phyloP scores from a whole-genome alignment of 2,113 vertebrate species.

The Psilopogon haemacephalus region DNA sequence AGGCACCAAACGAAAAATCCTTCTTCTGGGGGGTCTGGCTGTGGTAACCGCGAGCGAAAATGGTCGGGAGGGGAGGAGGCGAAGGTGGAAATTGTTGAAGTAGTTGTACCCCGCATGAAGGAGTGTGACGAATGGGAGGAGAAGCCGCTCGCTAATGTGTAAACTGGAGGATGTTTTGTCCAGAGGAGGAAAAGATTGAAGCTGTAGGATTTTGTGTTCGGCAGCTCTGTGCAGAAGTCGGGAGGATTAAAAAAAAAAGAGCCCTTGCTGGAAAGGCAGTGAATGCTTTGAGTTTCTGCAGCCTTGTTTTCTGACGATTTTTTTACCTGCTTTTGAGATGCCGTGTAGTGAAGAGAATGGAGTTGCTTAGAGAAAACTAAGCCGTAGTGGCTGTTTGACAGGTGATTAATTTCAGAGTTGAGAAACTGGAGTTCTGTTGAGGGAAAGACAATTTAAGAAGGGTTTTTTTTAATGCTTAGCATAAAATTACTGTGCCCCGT shows the following conservation, averaged over 20 bases:
- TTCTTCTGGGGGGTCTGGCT: not conserved
- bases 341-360: not conserved
- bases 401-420: conserved; percentile 20
- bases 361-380: not conserved
- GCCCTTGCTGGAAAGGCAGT: not conserved
- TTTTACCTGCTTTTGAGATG: not conserved
- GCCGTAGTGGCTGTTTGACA: not conserved
- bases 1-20: too few relatives aligned
- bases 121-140: not conserved
- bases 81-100: not conserved
- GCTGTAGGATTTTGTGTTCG: not conserved
- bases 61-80: not conserved
- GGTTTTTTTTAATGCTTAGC: not conserved
- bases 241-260: not conserved
- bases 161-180: not conserved
- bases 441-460: not conserved
- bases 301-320: not conserved
- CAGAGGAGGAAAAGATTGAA: not conserved
- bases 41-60: not conserved
- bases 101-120: not conserved
- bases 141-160: not conserved
- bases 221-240: not conserved
- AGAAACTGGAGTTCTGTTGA: not conserved
- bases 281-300: not conserved
- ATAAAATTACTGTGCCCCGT: not conserved